Percentiles rank a stretch among this genome's conserved stretches.
Evolutionary conservation across 2,113 vertebrate genomes (phyloP).

Genomic region (Otis tarda): DNA sequence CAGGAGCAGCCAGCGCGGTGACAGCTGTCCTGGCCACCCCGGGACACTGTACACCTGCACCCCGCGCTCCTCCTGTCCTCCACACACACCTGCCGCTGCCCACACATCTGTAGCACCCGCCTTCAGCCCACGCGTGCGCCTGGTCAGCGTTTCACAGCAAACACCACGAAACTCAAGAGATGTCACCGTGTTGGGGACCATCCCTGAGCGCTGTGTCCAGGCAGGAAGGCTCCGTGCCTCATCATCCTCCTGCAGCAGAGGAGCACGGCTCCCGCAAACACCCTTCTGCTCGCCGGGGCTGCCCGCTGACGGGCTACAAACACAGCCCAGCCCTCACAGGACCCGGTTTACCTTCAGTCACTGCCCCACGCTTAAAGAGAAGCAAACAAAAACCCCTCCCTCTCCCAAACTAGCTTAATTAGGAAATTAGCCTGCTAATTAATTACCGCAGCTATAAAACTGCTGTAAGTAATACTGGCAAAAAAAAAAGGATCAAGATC

Average conservation of each 20-base stretch:
- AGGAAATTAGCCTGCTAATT: neutral
- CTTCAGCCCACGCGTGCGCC: too few relatives aligned
- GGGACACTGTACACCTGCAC: accelerated
- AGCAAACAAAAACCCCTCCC: neutral
- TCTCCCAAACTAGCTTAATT: constrained; percentile 10
- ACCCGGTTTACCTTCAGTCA: accelerated
- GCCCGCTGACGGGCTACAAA: neutral
- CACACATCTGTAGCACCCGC: too few relatives aligned
- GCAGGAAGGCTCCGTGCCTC: neutral
- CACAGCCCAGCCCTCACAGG: accelerated
- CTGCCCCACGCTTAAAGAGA: neutral
- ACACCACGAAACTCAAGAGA: neutral
- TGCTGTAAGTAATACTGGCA: accelerated
- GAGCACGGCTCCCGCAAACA: neutral
- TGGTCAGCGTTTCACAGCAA: too few relatives aligned
- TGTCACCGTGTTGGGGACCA: neutral
- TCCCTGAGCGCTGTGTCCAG: too few relatives aligned
- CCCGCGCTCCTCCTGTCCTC: too few relatives aligned
- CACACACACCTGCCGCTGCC: too few relatives aligned
- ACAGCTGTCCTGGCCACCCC: neutral
- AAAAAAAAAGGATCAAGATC: accelerated
- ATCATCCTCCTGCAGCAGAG: neutral
- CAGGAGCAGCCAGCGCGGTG: neutral
- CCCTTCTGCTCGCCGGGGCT: too few relatives aligned
- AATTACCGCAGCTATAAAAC: constrained; percentile 22